A percentile compares a stretch with the other conserved stretches of the same genome.
Evolutionary conservation across 2,797 vertebrate species (phyloP).

Genomic region (Dendrocincla fuliginosa): DNA sequence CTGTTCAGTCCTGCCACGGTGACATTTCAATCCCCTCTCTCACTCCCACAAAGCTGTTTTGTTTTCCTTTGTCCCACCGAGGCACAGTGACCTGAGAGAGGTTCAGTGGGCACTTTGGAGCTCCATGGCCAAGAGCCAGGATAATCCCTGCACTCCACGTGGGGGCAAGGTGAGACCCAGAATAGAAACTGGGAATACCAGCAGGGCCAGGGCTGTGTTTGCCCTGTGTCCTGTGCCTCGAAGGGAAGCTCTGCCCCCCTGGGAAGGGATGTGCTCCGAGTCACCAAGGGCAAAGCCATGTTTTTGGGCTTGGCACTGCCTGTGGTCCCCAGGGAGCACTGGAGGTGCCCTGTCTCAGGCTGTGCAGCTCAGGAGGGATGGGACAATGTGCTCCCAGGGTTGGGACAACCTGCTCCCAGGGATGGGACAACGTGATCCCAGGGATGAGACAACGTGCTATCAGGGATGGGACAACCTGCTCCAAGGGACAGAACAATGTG

Average conservation of each 20-base stretch:
- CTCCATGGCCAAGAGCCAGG: neutral
- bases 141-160: neutral
- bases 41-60: neutral
- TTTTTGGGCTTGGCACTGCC: fast-evolving
- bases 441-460: too few relatives aligned
- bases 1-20: fast-evolving
- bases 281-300: neutral
- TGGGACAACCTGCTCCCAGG: too few relatives aligned
- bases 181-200: neutral
- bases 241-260: neutral
- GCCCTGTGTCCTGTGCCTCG: neutral
- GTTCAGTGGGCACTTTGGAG: neutral
- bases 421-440: too few relatives aligned
- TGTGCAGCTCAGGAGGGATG: neutral
- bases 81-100: neutral
- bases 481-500: too few relatives aligned
- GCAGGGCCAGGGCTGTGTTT: neutral
- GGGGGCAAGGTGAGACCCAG: fast-evolving
- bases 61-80: fast-evolving
- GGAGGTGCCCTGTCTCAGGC: fast-evolving
- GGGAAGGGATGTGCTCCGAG: neutral
- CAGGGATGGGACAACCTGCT: too few relatives aligned
- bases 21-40: neutral
- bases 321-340: fast-evolving
- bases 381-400: neutral